These are phyloP conservation scores for Ochropleura leucogaster DNA, from an alignment of 2,888 invertebrate species.

Conservation along the genomic window DNA sequence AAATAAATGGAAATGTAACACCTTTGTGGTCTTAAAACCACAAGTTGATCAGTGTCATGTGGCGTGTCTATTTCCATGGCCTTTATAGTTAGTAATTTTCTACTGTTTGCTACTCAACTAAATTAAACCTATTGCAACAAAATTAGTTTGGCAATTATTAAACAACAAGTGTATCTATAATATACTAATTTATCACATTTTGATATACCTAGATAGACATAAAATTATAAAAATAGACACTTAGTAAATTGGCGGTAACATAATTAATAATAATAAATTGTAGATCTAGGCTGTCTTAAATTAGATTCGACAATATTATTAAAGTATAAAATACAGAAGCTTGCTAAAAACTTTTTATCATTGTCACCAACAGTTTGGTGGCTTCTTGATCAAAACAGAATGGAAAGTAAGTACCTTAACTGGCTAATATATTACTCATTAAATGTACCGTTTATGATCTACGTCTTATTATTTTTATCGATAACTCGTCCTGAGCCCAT, in stretches of 20 bases:
- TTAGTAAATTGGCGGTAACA: slow-evolving; percentile 19
- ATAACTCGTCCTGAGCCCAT: neutral
- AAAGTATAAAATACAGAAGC: slow-evolving; percentile 23
- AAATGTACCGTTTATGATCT: neutral
- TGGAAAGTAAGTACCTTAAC: neutral
- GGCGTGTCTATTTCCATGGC: slow-evolving; percentile 2
- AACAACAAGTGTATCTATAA: slow-evolving; percentile 9
- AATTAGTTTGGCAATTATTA: slow-evolving; percentile 12
- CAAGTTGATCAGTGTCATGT: slow-evolving; percentile 21
- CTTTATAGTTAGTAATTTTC: slow-evolving; percentile 24
- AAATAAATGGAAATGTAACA: slow-evolving; percentile 24
- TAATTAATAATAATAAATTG: slow-evolving; percentile 13
- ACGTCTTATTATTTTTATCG: neutral
- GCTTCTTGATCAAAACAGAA: neutral
- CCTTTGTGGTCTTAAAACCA: slow-evolving; percentile 35
- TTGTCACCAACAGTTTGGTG: slow-evolving; percentile 5
- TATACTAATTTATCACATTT: slow-evolving; percentile 54
- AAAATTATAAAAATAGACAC: slow-evolving; percentile 27
- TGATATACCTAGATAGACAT: slow-evolving; percentile 30
- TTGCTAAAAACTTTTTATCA: neutral
- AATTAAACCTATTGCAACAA: slow-evolving; percentile 13
- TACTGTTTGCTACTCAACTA: slow-evolving; percentile 14
- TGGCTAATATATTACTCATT: slow-evolving; percentile 1
- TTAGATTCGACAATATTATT: slow-evolving; percentile 25
- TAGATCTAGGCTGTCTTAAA: slow-evolving; percentile 3